These are phyloP conservation scores for Ctenodactylus gundi DNA, from an alignment of 2,113 vertebrate genomes.

Conservation along the genomic window DNA sequence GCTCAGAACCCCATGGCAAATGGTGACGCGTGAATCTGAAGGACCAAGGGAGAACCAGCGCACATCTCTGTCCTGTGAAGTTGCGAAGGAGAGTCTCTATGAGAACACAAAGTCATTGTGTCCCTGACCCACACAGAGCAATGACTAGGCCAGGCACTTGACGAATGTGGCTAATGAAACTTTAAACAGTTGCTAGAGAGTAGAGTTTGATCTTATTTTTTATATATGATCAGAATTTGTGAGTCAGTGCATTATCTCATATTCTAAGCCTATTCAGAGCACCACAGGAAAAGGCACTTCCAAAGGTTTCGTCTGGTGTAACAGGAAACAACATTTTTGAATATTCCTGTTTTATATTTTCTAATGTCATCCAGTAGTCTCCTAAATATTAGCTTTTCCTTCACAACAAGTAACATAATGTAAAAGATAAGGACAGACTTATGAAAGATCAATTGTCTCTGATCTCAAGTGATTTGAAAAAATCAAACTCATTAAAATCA, in stretches of 20 bases:
- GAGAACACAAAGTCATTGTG: not conserved
- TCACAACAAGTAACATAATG: not conserved
- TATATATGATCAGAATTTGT: not conserved
- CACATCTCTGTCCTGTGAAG: not conserved
- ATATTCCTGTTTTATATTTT: not conserved
- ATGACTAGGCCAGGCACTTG: not conserved
- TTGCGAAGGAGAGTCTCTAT: too few relatives aligned
- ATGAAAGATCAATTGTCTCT: not conserved
- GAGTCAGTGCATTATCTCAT: not conserved
- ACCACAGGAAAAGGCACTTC: not conserved
- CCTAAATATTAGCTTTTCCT: not conserved
- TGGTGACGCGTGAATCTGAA: not conserved
- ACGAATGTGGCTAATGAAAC: not conserved
- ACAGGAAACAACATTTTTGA: not conserved
- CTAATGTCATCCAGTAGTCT: not conserved
- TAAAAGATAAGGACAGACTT: too few relatives aligned
- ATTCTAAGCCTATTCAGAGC: not conserved
- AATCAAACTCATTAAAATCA: not conserved
- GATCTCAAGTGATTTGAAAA: not conserved
- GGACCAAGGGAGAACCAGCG: not conserved
- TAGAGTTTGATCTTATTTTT: not conserved
- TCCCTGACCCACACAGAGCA: not conserved
- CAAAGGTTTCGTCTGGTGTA: not conserved
- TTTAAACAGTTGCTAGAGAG: not conserved
- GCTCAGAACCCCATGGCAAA: not conserved